Base-by-base conservation (phyloP, 2,113 vertebrate species). In the Neomonachus schauinslandi region DNA sequence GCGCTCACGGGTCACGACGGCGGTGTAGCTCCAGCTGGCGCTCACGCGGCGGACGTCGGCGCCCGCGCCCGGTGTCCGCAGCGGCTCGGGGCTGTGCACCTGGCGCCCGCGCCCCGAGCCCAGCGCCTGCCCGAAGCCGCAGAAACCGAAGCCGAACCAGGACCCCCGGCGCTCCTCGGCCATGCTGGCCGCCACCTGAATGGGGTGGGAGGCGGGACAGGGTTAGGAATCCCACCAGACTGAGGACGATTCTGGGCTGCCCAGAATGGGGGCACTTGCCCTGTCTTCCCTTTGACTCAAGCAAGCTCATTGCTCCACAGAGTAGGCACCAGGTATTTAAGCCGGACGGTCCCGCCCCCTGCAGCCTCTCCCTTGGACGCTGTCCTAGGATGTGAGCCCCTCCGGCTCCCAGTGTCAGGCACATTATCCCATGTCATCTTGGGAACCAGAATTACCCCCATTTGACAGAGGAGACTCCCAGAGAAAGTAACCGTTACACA, bases 71-170 rank as follows among this genome's bases (percentile, higher is more conserved):
- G 24, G 82, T 9, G 11, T n/a, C 42, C 1, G 33, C 94, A 98
- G 81, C 22, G 94, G 97, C 85, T 97, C 96, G 0, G 98, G 97
- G 19, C 83, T 80, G 65, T 28, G 36, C 12, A 98, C 76, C 33
- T 65, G 90, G 10, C 1, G 9, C 53, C 39, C 53, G 31, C 3
- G 10, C 51, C 91, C 84, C 0, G 79, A 84, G 71, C 93, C 97
- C 82, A 57, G 89, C 4, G 98, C 99, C 97, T 99, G 99, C 76
- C 99, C 99, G 82, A 99, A 99, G 2, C 98, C 99, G 53, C 99
- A 99, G 69, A 99, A 99, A 0, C 99, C 99, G 26, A 99, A 99
- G 0, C 99, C 99, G 39, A 99, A 99, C 99, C 99, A 99, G 28
- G 80, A 2, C 10, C 96, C 93, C 0, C 22, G 77, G 51, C 1